These are phyloP conservation scores for Uropetala carovei DNA, from an alignment of 2,888 invertebrate genomes.

Conservation along the genomic window DNA sequence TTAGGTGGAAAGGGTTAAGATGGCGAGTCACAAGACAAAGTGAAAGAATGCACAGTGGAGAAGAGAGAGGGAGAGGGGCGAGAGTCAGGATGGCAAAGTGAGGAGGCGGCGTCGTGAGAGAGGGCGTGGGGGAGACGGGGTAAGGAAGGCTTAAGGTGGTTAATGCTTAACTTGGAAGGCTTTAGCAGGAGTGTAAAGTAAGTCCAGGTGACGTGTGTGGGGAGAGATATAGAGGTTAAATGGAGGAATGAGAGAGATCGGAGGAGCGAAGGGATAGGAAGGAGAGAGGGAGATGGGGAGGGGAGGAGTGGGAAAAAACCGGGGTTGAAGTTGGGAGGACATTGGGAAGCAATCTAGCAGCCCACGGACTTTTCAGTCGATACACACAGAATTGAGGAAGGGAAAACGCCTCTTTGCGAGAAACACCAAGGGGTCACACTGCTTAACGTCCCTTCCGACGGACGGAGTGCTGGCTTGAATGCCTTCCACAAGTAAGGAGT, in stretches of 20 bases:
- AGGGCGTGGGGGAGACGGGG: not conserved
- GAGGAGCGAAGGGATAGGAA: not conserved
- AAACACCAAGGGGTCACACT: too few relatives aligned
- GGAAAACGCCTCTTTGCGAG: too few relatives aligned
- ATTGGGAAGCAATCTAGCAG: too few relatives aligned
- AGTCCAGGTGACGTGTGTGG: conserved; percentile 59
- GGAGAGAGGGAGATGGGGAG: not conserved
- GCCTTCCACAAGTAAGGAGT: too few relatives aligned
- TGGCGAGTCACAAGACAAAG: conserved; percentile 38
- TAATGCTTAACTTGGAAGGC: conserved; percentile 63
- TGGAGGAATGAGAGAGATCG: not conserved
- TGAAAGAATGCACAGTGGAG: conserved; percentile 36
- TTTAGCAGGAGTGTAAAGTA: conserved; percentile 61
- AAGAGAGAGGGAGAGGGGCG: not conserved
- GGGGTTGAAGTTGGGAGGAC: conserved; percentile 31
- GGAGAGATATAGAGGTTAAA: not conserved
- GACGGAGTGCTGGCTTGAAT: too few relatives aligned
- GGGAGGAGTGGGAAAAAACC: not conserved
- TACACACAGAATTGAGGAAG: too few relatives aligned
- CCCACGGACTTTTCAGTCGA: too few relatives aligned
- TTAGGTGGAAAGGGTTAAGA: conserved; percentile 1
- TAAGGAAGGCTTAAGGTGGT: conserved; percentile 49
- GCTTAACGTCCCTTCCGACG: too few relatives aligned
- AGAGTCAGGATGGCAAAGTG: not conserved
- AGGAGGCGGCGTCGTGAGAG: not conserved